A percentile compares a stretch with the other conserved stretches of the same genome.
These are phyloP conservation scores for Turdus rufiventris DNA, from an alignment of 2,113 vertebrate species.

Conservation along the genomic window DNA sequence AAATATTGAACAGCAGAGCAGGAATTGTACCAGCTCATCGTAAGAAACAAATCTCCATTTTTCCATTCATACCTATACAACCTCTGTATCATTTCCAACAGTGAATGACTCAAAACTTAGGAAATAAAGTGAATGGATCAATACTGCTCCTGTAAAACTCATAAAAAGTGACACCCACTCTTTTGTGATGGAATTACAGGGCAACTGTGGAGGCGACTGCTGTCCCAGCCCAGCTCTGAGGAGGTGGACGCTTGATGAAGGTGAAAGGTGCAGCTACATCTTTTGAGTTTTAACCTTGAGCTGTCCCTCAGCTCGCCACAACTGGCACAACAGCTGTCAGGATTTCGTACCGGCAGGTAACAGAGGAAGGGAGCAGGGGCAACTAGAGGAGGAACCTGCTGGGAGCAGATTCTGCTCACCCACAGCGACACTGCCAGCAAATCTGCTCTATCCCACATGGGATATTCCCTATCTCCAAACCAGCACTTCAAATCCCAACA, in stretches of 20 bases:
- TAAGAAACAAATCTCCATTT: not conserved
- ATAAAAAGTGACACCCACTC: not conserved
- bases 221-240: not conserved
- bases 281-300: not conserved
- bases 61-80: not conserved
- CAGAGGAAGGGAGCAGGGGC: accelerated
- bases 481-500: not conserved
- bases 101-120: not conserved
- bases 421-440: not conserved
- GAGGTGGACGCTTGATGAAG: not conserved
- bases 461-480: not conserved
- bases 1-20: not conserved
- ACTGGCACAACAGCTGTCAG: not conserved
- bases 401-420: not conserved
- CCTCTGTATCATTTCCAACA: not conserved
- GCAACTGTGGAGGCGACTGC: not conserved
- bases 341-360: not conserved
- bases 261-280: not conserved
- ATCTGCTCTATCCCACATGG: not conserved
- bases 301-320: not conserved
- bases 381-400: not conserved
- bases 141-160: not conserved
- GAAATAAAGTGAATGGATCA: not conserved
- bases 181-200: not conserved
- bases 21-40: not conserved